Base-by-base conservation (phyloP, 2,888 invertebrate species). In the Andrena hattorfiana region DNA sequence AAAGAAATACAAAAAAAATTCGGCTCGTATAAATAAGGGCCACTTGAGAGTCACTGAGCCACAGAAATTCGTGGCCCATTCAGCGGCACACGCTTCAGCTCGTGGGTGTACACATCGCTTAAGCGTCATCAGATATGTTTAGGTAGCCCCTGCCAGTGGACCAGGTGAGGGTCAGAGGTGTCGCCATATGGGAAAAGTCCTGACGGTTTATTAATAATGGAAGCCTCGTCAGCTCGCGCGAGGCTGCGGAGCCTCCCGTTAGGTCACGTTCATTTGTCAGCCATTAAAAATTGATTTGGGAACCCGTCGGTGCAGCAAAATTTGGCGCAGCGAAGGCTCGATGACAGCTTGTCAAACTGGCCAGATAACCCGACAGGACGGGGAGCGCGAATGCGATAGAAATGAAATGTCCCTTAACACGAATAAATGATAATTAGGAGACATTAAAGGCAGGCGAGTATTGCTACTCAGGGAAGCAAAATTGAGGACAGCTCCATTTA, bases 131-230 rank as follows among this genome's bases (percentile, higher is more conserved):
- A 10, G 56, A 70, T 51, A 78, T 77, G 70, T 79, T 79, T 80
- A 66, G 79, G 71, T 66, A 80, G 64, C 60, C 51, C 42, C 35
- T 10, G 35, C 6, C 13, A 4, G 26, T 32, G 49, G 80, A 35
- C 79, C 79, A 80, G 79, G 79, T 80, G 79, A 79, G 51, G 64
- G 63, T 42, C 67, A 56, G 77, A 79, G 59, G 62, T 72, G 72
- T 56, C 67, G 68, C 72, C 81, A 81, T 81, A 81, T 81, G 71
- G 62, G 62, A 73, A 81, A 72, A 68, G 73, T 81, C 81, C 48
- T 73, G 62, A 81, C 26, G 67, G 54, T 67, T 81, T 73, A 71
- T 67, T 81, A 80, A 73, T 81, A 81, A 81, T 54, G 51, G 6
- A 26, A 30, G 35, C 13, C 48, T 48, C 49, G 20, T n/a, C 64